Evolutionary conservation across 2,113 vertebrate genomes (phyloP).

Genomic region (Atractosteus spatula): DNA sequence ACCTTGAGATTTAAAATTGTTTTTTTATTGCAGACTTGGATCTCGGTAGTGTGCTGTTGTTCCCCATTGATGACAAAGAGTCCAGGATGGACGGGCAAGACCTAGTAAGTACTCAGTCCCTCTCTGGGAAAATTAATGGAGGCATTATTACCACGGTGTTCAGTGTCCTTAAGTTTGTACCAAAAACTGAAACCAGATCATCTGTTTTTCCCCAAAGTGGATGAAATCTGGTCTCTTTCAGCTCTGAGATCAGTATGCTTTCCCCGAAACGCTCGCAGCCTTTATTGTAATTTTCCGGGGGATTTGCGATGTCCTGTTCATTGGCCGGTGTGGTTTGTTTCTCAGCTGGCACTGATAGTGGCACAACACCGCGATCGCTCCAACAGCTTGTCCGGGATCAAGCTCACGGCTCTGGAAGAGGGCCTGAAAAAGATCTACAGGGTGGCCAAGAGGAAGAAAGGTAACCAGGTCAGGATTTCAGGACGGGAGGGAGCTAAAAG

Average conservation of each 20-base stretch:
- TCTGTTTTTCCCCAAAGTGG: too few relatives aligned
- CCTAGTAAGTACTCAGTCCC: constrained; percentile 62
- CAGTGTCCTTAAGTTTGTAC: too few relatives aligned
- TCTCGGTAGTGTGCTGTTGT: constrained; percentile 80
- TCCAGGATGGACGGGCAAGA: constrained; percentile 77
- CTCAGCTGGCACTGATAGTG: constrained; percentile 81
- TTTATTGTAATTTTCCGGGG: too few relatives aligned
- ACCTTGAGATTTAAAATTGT: too few relatives aligned
- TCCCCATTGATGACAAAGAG: constrained; percentile 85
- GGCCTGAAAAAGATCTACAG: constrained; percentile 82
- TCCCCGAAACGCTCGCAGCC: too few relatives aligned
- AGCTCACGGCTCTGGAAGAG: constrained; percentile 76
- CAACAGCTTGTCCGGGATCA: constrained; percentile 83
- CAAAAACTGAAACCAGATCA: too few relatives aligned
- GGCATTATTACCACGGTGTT: too few relatives aligned
- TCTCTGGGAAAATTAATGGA: too few relatives aligned
- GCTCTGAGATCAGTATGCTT: too few relatives aligned
- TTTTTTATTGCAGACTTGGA: constrained; percentile 71
- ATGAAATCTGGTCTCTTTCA: too few relatives aligned
- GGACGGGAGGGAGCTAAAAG: too few relatives aligned
- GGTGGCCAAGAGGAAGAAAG: constrained; percentile 75
- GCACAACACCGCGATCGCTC: constrained; percentile 78
- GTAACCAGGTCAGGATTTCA: constrained; percentile 49
- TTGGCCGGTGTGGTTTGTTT: constrained; percentile 19
- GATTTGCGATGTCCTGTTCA: too few relatives aligned